These are phyloP conservation scores for Amiota mariae DNA, from an alignment of 2,888 invertebrate genomes.

Conservation along the genomic window DNA sequence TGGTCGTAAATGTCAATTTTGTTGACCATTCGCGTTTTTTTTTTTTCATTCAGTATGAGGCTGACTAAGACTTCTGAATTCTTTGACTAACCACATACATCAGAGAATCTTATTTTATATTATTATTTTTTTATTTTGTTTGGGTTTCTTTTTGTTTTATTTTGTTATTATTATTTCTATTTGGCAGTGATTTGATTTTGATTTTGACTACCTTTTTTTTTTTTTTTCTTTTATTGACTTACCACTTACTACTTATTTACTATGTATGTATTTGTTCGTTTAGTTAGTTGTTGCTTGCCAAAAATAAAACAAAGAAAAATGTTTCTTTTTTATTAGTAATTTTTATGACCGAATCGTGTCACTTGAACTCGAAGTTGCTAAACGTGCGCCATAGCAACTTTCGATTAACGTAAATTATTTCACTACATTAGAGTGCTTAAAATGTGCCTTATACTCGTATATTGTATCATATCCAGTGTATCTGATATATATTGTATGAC, in stretches of 20 bases:
- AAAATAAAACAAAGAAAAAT: slow-evolving; percentile 43
- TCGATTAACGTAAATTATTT: slow-evolving; percentile 66
- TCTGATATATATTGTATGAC: slow-evolving; percentile 4
- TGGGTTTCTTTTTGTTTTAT: slow-evolving; percentile 16
- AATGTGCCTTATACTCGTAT: slow-evolving; percentile 35
- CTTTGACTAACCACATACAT: slow-evolving; percentile 16
- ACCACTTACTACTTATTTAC: not conserved
- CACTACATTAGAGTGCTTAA: slow-evolving; percentile 58
- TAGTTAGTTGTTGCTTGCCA: slow-evolving; percentile 43
- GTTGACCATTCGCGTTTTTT: slow-evolving; percentile 2
- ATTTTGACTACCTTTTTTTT: not conserved
- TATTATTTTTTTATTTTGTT: slow-evolving; percentile 27
- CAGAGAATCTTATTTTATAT: too few species aligned
- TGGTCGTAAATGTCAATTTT: slow-evolving; percentile 22
- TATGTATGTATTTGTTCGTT: not conserved
- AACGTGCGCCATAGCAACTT: slow-evolving; percentile 60
- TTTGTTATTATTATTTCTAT: not conserved
- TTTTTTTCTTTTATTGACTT: not conserved
- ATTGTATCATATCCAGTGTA: slow-evolving; percentile 11
- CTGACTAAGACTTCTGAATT: not conserved
- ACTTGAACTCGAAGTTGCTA: slow-evolving; percentile 51
- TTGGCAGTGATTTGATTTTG: slow-evolving; percentile 26
- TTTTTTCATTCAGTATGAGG: not conserved
- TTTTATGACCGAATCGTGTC: slow-evolving; percentile 62
- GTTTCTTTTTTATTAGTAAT: slow-evolving; percentile 62